Percentiles rank a stretch among this genome's conserved stretches.
Evolutionary conservation across 2,797 vertebrate species (phyloP).

Genomic region (Rhinatrema bivittatum): DNA sequence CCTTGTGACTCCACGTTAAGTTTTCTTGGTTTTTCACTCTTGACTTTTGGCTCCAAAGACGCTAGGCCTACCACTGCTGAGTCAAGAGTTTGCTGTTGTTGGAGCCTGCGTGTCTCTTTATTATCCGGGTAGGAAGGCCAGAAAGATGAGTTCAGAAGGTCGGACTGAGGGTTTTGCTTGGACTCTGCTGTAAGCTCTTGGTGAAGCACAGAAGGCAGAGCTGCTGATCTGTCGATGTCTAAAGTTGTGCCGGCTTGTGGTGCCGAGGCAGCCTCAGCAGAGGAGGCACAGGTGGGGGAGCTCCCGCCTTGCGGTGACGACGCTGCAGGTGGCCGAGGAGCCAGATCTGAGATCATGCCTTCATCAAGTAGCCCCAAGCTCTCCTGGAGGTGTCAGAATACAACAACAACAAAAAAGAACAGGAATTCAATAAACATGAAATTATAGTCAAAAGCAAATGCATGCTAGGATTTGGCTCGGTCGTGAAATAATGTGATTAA

Average conservation of each 20-base stretch:
- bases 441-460: too few relatives aligned
- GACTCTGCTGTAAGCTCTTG: background rate
- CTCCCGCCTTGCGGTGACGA: constrained; percentile 2
- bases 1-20: background rate
- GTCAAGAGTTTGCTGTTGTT: background rate
- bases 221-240: constrained; percentile 1
- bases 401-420: too few relatives aligned
- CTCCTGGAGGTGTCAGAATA: constrained; percentile 20
- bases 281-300: background rate
- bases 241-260: background rate
- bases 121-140: constrained; percentile 1
- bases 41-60: background rate
- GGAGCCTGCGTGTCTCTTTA: background rate
- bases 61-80: background rate
- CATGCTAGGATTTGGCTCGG: too few relatives aligned
- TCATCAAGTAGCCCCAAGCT: constrained; percentile 18
- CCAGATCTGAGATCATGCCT: background rate
- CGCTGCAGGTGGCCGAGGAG: background rate
- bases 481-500: too few relatives aligned
- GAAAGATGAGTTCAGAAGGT: background rate
- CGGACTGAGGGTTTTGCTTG: background rate
- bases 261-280: background rate
- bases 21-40: background rate
- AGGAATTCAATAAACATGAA: too few relatives aligned
- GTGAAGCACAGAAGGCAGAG: background rate